Percentiles rank a stretch among this genome's conserved stretches.
Evolutionary conservation across 30 jellyfish, hydroid and myxozoan species (phyloP).

Genomic region (Hydra vulgaris): DNA sequence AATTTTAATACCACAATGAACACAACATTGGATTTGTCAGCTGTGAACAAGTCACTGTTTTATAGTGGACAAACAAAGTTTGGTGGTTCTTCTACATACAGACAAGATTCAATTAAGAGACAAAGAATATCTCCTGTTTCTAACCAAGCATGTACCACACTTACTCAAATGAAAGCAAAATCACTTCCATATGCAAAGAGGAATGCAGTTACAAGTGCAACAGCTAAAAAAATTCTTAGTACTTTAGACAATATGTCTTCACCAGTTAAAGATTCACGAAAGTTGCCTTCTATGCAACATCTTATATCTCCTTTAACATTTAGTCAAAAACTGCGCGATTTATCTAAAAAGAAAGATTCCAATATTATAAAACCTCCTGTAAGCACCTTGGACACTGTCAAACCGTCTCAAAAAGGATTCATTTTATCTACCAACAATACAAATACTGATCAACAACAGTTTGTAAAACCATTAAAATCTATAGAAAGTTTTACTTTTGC

Average conservation of each 20-base stretch:
- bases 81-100: constrained; percentile 88
- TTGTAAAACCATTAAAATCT: background rate
- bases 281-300: constrained; percentile 29
- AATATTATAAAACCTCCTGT: constrained; percentile 5
- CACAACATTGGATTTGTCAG: constrained; percentile 71
- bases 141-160: constrained; percentile 36
- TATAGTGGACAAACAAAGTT: constrained; percentile 76
- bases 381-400: background rate
- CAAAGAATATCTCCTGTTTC: constrained; percentile 82
- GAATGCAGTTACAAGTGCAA: constrained; percentile 81
- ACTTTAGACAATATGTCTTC: constrained; percentile 81
- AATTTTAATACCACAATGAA: constrained; percentile 45
- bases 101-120: constrained; percentile 47
- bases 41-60: constrained; percentile 42
- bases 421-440: background rate
- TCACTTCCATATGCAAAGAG: constrained; percentile 31
- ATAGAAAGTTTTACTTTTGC: constrained; percentile 1
- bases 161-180: constrained; percentile 59
- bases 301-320: background rate
- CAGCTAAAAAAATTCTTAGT: constrained; percentile 75
- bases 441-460: background rate
- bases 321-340: constrained; percentile 1
- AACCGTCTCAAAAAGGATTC: background rate
- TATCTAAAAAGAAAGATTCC: background rate
- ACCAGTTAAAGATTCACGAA: constrained; percentile 79